phyloP scores from a whole-genome alignment of 2,113 vertebrate species.

The Trachemys scripta region DNA sequence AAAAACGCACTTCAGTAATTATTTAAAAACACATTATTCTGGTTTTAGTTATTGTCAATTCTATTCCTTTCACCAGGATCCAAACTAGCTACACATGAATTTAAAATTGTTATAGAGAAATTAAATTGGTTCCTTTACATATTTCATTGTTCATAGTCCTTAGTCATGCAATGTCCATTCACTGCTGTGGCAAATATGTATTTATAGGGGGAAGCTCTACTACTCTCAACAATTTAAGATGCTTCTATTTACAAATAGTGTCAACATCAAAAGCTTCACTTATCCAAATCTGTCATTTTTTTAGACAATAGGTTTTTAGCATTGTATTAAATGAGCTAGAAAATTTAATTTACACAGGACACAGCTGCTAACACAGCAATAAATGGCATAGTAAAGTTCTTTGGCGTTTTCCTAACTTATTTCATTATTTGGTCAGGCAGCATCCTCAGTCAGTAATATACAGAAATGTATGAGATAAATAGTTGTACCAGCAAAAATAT shows the following conservation, averaged over 20 bases:
- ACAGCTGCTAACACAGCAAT: neutral
- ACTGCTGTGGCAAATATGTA: neutral
- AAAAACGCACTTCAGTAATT: neutral
- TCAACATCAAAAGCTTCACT: neutral
- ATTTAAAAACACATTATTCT: neutral
- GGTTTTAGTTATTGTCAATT: neutral
- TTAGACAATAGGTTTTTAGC: neutral
- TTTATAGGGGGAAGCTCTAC: neutral
- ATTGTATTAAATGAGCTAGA: constrained; percentile 6
- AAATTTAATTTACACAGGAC: constrained; percentile 10
- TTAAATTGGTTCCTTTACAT: neutral
- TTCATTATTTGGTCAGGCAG: neutral
- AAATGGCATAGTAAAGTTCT: neutral
- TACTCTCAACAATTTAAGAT: neutral
- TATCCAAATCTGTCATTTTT: neutral
- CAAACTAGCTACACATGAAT: neutral
- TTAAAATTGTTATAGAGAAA: neutral
- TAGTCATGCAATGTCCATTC: neutral
- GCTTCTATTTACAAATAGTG: neutral
- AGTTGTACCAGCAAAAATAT: neutral
- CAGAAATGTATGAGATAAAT: neutral
- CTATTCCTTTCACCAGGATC: neutral
- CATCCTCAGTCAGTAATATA: neutral
- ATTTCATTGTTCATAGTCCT: neutral
- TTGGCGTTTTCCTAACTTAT: neutral